Conservation (phyloP, 2,797 vertebrate species). For the Morus bassanus region DNA sequence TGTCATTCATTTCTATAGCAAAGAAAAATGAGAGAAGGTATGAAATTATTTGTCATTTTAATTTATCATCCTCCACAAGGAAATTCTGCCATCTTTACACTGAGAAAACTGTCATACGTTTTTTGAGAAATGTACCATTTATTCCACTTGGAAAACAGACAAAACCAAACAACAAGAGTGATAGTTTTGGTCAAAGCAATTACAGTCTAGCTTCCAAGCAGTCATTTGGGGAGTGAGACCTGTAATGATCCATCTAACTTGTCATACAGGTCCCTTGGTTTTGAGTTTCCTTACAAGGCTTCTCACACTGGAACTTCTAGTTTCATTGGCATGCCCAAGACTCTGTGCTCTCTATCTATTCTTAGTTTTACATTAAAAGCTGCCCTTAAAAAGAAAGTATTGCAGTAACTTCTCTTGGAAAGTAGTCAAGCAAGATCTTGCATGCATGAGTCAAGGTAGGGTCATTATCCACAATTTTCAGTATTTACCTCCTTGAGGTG, state of each 20-base stretch:
- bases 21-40: neutral
- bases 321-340: neutral
- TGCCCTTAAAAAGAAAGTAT: neutral
- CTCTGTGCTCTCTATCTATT: neutral
- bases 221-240: neutral
- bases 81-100: neutral
- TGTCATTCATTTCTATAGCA: neutral
- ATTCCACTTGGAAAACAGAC: neutral
- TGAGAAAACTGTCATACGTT: neutral
- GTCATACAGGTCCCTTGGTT: neutral
- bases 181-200: neutral
- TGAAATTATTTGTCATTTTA: neutral
- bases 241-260: neutral
- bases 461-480: neutral
- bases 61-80: neutral
- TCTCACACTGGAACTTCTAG: neutral
- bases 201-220: neutral
- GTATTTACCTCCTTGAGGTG: neutral
- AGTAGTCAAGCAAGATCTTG: neutral
- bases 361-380: neutral
- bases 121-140: neutral
- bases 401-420: neutral
- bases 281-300: neutral
- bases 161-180: neutral
- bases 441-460: neutral